Evolutionary conservation across 2,888 invertebrate species (phyloP), one percentile per base, ranked within the genome.

Genomic region (Heliconius erato): DNA sequence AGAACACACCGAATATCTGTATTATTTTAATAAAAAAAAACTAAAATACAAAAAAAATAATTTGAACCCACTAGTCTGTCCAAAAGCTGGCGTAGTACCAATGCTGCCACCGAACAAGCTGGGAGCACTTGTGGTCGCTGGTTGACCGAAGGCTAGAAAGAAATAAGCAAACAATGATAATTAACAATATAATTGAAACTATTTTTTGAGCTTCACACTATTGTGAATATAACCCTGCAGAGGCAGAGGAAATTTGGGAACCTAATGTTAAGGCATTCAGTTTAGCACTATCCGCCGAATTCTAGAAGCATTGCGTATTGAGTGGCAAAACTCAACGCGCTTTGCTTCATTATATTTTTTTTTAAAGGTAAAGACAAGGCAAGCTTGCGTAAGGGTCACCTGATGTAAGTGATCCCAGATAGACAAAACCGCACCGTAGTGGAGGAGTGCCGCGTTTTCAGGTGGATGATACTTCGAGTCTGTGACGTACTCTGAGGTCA

Each of bases 31-130:
- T 49, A 49, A 49, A 19, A 19, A 63, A 35, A 80, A 28, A 65
- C 1, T 68, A 72, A 16, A 40, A 16, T 54, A 72, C 49, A n/a
- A 59, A 67, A 74, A 68, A 79, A 16, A 14, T 26, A 76, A 23
- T 40, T 74, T 32, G 65, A 35, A 90, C 92, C 92, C 32, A 94
- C 94, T 89, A 91, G 96, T 94, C 80, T 94, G 94, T 71, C 97
- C 97, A 89, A 97, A 97, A 7, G 23, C 96, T 95, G 28, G 96
- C 94, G 78, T 96, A 94, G 80, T 88, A 80, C 94, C 96, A 78
- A 92, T 86, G 94, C 96, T 79, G 96, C 96, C 93, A 0, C 97
- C 97, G 92, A 98, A 97, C 65, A 98, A 95, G 76, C 96, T 95
- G 2, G 96, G 95, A 0, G 97, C 96, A 59, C 96, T 96, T 83